These are phyloP conservation scores for Lophochroa leadbeateri DNA, from an alignment of 2,113 vertebrate species.

Conservation along the genomic window DNA sequence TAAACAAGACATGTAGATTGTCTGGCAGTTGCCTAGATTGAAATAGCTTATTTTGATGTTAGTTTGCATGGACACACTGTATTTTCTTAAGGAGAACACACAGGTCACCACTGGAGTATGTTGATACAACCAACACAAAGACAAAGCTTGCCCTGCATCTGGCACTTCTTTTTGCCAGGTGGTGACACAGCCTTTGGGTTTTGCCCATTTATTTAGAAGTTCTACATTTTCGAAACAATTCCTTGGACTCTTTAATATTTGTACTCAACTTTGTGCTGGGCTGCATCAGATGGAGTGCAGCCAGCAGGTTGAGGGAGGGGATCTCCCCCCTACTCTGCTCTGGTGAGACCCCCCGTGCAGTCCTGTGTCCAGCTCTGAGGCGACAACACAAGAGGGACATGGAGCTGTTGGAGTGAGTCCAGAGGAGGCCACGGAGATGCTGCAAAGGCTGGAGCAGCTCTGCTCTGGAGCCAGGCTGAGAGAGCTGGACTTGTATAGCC, in stretches of 20 bases:
- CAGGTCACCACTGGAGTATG: neutral
- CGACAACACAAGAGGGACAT: neutral
- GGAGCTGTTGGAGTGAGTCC: neutral
- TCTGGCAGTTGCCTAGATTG: neutral
- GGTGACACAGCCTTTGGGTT: neutral
- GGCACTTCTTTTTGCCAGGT: neutral
- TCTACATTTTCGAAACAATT: constrained; percentile 12
- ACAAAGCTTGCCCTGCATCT: neutral
- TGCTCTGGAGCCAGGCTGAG: too few relatives aligned
- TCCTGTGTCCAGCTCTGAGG: neutral
- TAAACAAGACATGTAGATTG: neutral
- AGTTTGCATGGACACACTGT: neutral
- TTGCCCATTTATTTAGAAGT: neutral
- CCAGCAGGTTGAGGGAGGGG: neutral
- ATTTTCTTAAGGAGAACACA: neutral
- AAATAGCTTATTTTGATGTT: neutral
- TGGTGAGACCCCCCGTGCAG: neutral
- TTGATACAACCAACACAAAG: constrained; percentile 11
- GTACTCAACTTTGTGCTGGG: neutral
- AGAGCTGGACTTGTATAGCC: too few relatives aligned
- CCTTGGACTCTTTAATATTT: neutral
- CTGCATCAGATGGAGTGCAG: neutral
- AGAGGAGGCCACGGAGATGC: neutral
- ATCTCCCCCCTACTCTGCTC: neutral
- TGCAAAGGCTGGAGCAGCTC: too few relatives aligned